These are phyloP conservation scores for Lepidonotus clava DNA, from an alignment of 2,888 invertebrate genomes.

Conservation along the genomic window DNA sequence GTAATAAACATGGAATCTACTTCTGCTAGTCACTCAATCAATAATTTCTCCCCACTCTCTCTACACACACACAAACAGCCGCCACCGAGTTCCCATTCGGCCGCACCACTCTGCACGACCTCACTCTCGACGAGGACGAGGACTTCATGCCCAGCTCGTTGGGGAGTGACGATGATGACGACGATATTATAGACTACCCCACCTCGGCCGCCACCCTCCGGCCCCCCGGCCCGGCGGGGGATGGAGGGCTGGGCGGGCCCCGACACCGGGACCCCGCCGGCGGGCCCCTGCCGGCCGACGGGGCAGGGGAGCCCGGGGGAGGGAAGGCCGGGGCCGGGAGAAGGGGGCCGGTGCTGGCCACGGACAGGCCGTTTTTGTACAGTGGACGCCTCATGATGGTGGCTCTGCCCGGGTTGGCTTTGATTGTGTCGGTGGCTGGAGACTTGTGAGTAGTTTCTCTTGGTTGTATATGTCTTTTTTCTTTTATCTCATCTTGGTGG, in stretches of 20 bases:
- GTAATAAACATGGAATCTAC: too few relatives aligned
- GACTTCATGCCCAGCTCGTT: too few relatives aligned
- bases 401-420: slow-evolving; percentile 71
- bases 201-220: background rate
- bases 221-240: background rate
- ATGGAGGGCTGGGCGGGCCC: too few relatives aligned
- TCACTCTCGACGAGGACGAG: slow-evolving; percentile 9
- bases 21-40: too few relatives aligned
- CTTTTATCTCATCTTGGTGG: too few relatives aligned
- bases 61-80: too few relatives aligned
- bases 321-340: background rate
- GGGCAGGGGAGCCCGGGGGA: background rate
- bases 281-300: background rate
- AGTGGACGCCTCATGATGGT: slow-evolving; percentile 73
- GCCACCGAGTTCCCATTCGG: slow-evolving; percentile 1
- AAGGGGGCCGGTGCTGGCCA: background rate
- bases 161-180: background rate
- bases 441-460: slow-evolving; percentile 70
- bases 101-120: slow-evolving; percentile 14
- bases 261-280: background rate
- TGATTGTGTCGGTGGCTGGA: slow-evolving; percentile 73
- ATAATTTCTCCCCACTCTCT: too few relatives aligned
- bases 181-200: background rate
- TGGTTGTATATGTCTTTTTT: too few relatives aligned
- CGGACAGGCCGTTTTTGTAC: slow-evolving; percentile 57